Evolutionary conservation across 2,113 vertebrate genomes (phyloP), one percentile per base, ranked within the genome.

Genomic region (Acrocephalus arundinaceus): DNA sequence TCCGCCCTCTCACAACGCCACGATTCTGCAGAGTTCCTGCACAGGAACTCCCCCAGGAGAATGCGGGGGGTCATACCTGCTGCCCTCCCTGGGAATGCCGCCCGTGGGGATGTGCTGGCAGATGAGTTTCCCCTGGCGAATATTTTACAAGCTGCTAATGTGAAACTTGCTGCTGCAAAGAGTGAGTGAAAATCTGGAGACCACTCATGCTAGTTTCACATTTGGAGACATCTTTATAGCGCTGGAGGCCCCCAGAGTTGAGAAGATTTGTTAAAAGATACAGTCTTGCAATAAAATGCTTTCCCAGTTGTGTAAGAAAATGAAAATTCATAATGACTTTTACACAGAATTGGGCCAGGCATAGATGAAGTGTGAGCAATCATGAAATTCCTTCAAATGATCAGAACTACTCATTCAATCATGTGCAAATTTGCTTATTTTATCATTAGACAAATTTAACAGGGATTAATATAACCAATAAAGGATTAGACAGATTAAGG

Each of bases 401-500:
- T 57, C n/a, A 2, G 7, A 33, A 11, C 33, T 3, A 23, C 48
- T 46, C 30, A 10, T 45, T 75, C 33, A 3, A 9, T 78, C 81
- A 80, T 25, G 35, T 4, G 9, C 22, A 35, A 39, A 11, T 86
- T 76, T 49, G 15, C 31, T 67, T 66, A 48, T 21, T 72, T 84
- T 65, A 41, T 33, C 8, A 0, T 73, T 79, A 85, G 68, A 22
- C 35, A 85, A 68, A 89, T 43, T 55, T 75, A 71, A 81, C n/a
- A 31, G 90, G 71, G 78, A 93, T 89, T 84, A 94, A 91, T 83
- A 76, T 24, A 79, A 71, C 62, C 33, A 73, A 30, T 91, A 35
- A 70, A 21, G 71, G 87, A 83, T 96, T 85, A 87, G 75, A 62
- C 31, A 68, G 92, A 91, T 93, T 83, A 93, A 94, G 90, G 48